These are phyloP conservation scores for Drosophila multiciliata DNA, from an alignment of 2,888 invertebrate genomes.

Conservation along the genomic window DNA sequence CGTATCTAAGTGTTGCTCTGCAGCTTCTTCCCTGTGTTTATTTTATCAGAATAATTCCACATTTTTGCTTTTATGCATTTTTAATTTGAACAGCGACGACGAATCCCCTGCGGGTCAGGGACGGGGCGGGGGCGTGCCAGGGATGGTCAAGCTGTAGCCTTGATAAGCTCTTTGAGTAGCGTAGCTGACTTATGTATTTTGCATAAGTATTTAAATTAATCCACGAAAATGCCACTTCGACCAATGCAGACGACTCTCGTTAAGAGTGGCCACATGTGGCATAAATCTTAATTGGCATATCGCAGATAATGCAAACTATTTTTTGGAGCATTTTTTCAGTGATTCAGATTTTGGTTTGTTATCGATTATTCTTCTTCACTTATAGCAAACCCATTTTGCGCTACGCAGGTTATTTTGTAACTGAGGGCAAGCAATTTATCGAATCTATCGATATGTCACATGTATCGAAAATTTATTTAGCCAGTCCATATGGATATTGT, in stretches of 20 bases:
- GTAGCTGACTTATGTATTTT: neutral
- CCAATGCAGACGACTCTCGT: neutral
- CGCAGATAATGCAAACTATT: neutral
- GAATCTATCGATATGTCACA: neutral
- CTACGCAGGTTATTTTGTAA: no score
- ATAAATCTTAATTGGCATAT: neutral
- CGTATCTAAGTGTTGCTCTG: slow-evolving; percentile 56
- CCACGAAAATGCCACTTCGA: neutral
- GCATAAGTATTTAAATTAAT: slow-evolving; percentile 9
- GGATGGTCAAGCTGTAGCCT: slow-evolving; percentile 2
- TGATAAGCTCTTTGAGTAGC: neutral
- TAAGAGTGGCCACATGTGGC: neutral
- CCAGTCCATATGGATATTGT: neutral
- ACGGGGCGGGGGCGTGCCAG: neutral
- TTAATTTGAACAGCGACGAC: slow-evolving; percentile 69
- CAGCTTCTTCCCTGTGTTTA: slow-evolving; percentile 71
- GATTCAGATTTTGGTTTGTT: neutral
- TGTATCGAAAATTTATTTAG: neutral
- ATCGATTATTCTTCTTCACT: neutral
- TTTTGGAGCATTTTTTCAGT: neutral
- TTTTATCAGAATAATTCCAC: slow-evolving; percentile 81
- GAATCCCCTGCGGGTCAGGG: slow-evolving; percentile 25
- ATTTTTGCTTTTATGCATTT: slow-evolving; percentile 81
- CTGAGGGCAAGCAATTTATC: neutral
- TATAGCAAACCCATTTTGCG: slow-evolving; percentile 6